phyloP scores from a whole-genome alignment of 2,797 vertebrate genomes.

The Fistularia tabacaria region DNA sequence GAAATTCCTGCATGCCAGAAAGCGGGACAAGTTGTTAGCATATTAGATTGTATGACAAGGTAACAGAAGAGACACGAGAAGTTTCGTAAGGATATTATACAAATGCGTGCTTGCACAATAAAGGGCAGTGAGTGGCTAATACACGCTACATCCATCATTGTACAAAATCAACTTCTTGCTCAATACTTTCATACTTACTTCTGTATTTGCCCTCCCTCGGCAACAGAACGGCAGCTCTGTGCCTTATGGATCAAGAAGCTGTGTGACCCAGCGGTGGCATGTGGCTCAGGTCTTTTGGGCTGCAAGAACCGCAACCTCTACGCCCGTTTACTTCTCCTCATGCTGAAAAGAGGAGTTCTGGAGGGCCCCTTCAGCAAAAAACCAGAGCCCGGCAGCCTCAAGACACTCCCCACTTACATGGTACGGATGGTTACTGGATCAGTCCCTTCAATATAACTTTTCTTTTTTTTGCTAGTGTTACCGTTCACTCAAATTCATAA shows the following conservation, averaged over 20 bases:
- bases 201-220: not conserved
- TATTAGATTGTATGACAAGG: too few species aligned
- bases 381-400: constrained; percentile 83
- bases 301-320: constrained; percentile 88
- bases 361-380: constrained; percentile 84
- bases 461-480: not conserved
- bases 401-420: constrained; percentile 86
- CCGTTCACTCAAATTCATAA: not conserved
- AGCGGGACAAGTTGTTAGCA: too few species aligned
- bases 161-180: too few species aligned
- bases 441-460: not conserved
- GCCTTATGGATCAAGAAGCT: constrained; percentile 93
- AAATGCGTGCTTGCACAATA: too few species aligned
- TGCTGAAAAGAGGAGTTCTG: constrained; percentile 84
- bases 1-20: too few species aligned
- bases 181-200: too few species aligned
- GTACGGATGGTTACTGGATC: constrained; percentile 54
- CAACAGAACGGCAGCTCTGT: constrained; percentile 83
- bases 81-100: too few species aligned
- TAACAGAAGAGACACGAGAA: too few species aligned
- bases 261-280: constrained; percentile 79
- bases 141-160: too few species aligned
- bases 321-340: constrained; percentile 84
- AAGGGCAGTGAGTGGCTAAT: too few species aligned
- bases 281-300: constrained; percentile 74